These are phyloP conservation scores for Neria commutata DNA, from an alignment of 2,888 invertebrate genomes.

Conservation along the genomic window DNA sequence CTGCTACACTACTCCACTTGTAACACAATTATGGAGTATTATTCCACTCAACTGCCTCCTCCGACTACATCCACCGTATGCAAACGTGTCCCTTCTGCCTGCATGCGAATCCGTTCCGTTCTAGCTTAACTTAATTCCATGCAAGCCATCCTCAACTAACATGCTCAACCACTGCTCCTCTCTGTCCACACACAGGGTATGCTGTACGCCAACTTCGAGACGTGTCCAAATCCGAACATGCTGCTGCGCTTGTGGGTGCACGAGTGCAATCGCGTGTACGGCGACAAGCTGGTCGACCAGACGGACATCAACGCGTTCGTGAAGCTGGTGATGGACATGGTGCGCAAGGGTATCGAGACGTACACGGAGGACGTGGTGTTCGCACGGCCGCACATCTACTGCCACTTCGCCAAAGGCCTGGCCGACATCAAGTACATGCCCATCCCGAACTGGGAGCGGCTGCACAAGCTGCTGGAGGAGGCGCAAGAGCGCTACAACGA, in stretches of 20 bases:
- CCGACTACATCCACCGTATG: neutral
- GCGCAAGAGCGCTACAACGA: conserved; percentile 88
- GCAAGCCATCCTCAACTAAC: neutral
- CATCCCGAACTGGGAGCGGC: conserved; percentile 72
- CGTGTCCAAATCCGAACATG: conserved; percentile 72
- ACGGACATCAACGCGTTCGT: conserved; percentile 75
- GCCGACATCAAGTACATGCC: conserved; percentile 91
- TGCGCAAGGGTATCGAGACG: conserved; percentile 79
- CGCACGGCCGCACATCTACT: conserved; percentile 81
- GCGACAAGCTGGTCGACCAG: conserved; percentile 88
- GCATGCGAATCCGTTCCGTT: no score
- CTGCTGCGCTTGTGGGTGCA: conserved; percentile 87
- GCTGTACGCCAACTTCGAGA: conserved; percentile 80
- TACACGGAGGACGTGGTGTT: conserved; percentile 76
- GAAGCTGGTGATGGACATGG: conserved; percentile 74
- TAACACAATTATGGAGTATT: conserved; percentile 11
- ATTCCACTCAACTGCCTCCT: conserved; percentile 1
- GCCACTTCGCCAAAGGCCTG: conserved; percentile 90
- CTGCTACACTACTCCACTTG: conserved; percentile 5
- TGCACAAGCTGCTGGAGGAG: conserved; percentile 77
- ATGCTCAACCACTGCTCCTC: neutral
- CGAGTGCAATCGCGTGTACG: conserved; percentile 88
- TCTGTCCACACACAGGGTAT: conserved; percentile 69
- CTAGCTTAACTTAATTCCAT: neutral
- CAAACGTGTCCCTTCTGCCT: neutral